Evolutionary conservation across 2,888 invertebrate genomes (phyloP), one percentile per base, ranked within the genome.

Genomic region (Drosophila sordidula): DNA sequence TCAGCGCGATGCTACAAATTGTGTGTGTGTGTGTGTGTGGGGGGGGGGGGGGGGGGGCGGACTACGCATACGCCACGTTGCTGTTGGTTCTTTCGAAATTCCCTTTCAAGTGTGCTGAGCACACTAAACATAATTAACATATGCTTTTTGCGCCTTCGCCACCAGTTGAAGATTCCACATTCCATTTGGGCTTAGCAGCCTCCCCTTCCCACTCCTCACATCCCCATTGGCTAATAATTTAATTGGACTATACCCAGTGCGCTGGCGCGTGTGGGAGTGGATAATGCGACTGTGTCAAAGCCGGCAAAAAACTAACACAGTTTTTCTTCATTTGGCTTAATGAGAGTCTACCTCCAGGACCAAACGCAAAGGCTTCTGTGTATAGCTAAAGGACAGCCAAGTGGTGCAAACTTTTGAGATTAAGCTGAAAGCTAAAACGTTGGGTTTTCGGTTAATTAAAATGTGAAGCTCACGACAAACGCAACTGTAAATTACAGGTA

Each of bases 211-310:
- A 8, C 34, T 3, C 29, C 12, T 14, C 8, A 14, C 29, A 44
- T 11, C 49, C 55, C 42, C 25, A 36, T 34, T 67, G 68, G 74
- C 76, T 76, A 87, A 82, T 83, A 88, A 88, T 86, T 86, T 80
- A 88, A 83, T 88, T 83, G 87, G 88, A 82, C 86, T 77, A 70
- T 77, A 80, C 74, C 82, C 79, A 87, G 68, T 80, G 88, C 77
- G 88, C 77, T 79, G 74, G 79, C 77, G 79, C 52, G 26, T 59
- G 59, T 65, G 57, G 41, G n/a, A 26, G 36, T 36, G 56, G 52
- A 59, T 63, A 73, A 69, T 58, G 58, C 51, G 57, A 58, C 38
- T 44, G 44, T 22, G 47, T 61, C 69, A 76, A 65, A 78, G 73
- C 63, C 66, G 45, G 56, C 50, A 59, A 44, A 50, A 62, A 72